Evolutionary conservation across 2,113 vertebrate genomes (phyloP).

Genomic region (Notothenia coriiceps): DNA sequence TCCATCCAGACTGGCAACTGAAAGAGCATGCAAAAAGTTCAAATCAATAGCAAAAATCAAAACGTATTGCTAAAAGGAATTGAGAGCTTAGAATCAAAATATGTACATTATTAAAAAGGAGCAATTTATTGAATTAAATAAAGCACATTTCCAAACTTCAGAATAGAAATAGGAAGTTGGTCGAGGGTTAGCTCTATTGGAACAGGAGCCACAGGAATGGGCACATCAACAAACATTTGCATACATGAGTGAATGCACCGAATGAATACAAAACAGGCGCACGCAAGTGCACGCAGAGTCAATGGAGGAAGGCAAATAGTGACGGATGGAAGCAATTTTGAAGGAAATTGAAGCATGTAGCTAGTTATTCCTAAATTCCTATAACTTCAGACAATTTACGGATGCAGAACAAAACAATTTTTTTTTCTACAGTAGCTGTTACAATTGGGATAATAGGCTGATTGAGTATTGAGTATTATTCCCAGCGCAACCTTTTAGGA

Average conservation of each 20-base stretch:
- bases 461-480: background rate
- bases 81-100: too few relatives aligned
- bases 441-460: background rate
- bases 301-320: background rate
- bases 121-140: background rate
- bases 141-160: background rate
- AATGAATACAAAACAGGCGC: background rate
- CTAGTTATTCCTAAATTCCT: background rate
- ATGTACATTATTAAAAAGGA: background rate
- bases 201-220: background rate
- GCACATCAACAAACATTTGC: slow-evolving; percentile 3
- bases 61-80: background rate
- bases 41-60: background rate
- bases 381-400: background rate
- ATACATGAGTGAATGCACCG: slow-evolving; percentile 4
- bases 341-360: background rate
- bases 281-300: background rate
- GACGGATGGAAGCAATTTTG: background rate
- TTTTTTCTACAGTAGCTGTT: background rate
- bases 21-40: background rate
- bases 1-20: background rate
- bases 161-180: background rate
- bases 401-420: background rate
- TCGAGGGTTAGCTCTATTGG: background rate
- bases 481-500: background rate